Evolutionary conservation across 2,797 vertebrate species (phyloP), one percentile per base, ranked within the genome.

Genomic region (Erpetoichthys calabaricus): DNA sequence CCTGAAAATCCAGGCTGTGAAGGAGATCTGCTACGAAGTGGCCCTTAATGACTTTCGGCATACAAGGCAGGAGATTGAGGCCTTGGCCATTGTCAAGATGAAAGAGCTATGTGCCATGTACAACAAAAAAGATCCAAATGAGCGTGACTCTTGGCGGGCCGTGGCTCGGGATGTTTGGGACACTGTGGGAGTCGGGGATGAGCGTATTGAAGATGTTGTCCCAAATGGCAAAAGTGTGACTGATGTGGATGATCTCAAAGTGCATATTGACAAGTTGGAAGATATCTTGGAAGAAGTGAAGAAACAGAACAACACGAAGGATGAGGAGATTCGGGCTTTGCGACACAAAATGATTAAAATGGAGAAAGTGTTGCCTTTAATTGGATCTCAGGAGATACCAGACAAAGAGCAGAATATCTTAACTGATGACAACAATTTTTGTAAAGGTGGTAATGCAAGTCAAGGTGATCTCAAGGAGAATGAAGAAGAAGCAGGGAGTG

Each of bases 1-100:
- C 72, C 78, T 98, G 70, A 99, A 99, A 81, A 99, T 99, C 76
- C 95, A 98, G 75, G 96, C 96, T 1, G 96, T 99, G 51, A 99
- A 99, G 76, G 95, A 99, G 76, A 98, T 99, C 64, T 98, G 96
- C 75, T 99, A 99, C 42, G 95, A 99, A 76, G 96, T 99, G 51
- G 96, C 96, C 0, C 89, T 99, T 64, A 99, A 98, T 44, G 96
- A 99, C 71, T 99, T 99, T 72, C 89, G 91, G 56, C 96, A 99
- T 67, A 92, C 86, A 42, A 86, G 96, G 56, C 96, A 99, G 79
- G 96, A 99, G 80, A 99, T 99, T 0, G 96, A 99, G 73, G 95
- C 96, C 8, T 74, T 99, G 73, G 95, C 96, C 57, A 98, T 99
- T 44, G 95, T 98, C 6, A 98, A 98, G 76, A 94, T 99, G 94